Conservation (phyloP, 2,113 vertebrate genomes). For the Gobiocypris rarus region DNA sequence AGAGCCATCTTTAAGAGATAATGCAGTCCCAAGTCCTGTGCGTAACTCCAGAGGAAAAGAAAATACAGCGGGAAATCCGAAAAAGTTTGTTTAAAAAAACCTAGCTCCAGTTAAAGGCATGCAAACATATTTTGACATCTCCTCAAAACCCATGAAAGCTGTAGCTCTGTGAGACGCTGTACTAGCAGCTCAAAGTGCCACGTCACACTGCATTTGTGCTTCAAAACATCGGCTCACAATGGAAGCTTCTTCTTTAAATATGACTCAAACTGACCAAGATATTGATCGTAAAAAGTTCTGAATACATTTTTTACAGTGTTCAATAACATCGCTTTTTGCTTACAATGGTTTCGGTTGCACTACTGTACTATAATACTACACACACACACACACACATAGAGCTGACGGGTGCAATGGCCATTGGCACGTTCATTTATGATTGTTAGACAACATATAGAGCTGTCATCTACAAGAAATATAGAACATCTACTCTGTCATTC, state of each 20-base stretch:
- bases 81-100: background rate
- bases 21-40: constrained; percentile 62
- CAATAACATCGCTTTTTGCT: constrained; percentile 45
- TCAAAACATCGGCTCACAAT: background rate
- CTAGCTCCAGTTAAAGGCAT: constrained; percentile 9
- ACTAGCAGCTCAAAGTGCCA: constrained; percentile 28
- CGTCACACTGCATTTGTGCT: background rate
- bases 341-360: constrained; percentile 77
- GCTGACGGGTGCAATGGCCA: constrained; percentile 86
- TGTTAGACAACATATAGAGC: constrained; percentile 80
- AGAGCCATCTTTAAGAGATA: constrained; percentile 58
- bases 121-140: constrained; percentile 17
- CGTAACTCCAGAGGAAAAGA: constrained; percentile 23
- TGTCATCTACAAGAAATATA: constrained; percentile 83
- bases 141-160: too few relatives aligned
- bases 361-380: constrained; percentile 84
- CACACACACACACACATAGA: constrained; percentile 78
- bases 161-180: constrained; percentile 22
- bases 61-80: background rate
- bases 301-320: constrained; percentile 49
- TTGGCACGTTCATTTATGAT: constrained; percentile 96
- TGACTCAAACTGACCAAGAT: constrained; percentile 1
- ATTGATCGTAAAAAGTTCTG: constrained; percentile 14
- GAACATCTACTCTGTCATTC: constrained; percentile 75
- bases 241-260: background rate